Base-by-base conservation (phyloP, 2,797 vertebrate species). In the Gymnoscopelus braueri region DNA sequence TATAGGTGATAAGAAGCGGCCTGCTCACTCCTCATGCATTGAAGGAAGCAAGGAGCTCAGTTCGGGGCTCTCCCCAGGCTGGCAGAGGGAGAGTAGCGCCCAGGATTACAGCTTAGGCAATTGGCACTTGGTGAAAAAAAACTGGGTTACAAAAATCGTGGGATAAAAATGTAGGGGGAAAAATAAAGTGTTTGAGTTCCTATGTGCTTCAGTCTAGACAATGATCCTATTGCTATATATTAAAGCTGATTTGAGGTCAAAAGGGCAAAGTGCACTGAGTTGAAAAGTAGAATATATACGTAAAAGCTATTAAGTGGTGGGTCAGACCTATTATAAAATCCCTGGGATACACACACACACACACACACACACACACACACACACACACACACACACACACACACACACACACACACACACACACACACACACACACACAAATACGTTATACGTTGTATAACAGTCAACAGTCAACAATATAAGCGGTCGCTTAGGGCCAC, bases 181-280 rank as follows among this genome's bases (percentile, higher is more conserved):
- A 9, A 65, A 32, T 5, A 48, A 26, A 64, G 19, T 19, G 19
- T 19, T 19, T 72, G 54, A 53, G 58, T 62, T 69, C 32, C 63
- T 60, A 60, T 61, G 62, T 44, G 57, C 62, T 47, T 78, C 48
- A 79, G 77, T 82, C 86, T 77, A 83, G 73, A 87, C 78, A 62
- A 60, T 87, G 82, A 89, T 81, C 82, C 79, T 75, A 67, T 75
- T 49, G 75, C 52, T 69, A 69, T 69, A 69, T 69, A 63, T 67
- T 58, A 78, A 87, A 89, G 83, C 87, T 84, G 81, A 85, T 91
- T 84, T 63, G 75, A 67, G 85, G 67, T 80, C 65, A 79, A 79
- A 44, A 75, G 81, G 73, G 72, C 67, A 84, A 79, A 87, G 75
- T 61, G 12, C 71, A 79, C 69, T 67, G 68, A 53, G 63, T 63